Evolutionary conservation across 2,888 invertebrate species (phyloP).

Genomic region (Lymantria dispar): DNA sequence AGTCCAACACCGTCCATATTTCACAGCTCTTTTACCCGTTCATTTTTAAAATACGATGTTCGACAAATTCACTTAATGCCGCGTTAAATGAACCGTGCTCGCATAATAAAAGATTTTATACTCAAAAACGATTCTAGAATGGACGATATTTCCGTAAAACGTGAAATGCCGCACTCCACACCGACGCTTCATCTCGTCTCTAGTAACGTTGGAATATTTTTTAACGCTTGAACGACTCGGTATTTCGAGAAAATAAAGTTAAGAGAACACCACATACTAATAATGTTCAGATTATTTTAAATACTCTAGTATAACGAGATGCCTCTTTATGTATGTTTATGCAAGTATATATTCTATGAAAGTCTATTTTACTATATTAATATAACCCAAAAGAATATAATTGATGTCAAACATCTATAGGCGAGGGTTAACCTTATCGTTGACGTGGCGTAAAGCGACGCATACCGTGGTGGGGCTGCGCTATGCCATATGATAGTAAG

Average conservation of each 20-base stretch:
- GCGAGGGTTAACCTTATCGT: no score
- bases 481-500: no score
- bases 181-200: slow-evolving; percentile 50
- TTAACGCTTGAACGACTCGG: slow-evolving; percentile 50
- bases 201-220: slow-evolving; percentile 51
- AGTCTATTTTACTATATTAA: no score
- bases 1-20: slow-evolving; percentile 45
- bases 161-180: slow-evolving; percentile 51
- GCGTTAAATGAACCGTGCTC: slow-evolving; percentile 79
- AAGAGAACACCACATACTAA: slow-evolving; percentile 54
- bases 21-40: slow-evolving; percentile 68
- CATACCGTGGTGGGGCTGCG: no score
- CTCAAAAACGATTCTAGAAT: slow-evolving; percentile 73
- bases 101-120: slow-evolving; percentile 80
- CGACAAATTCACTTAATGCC: slow-evolving; percentile 80
- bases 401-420: no score
- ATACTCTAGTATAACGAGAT: slow-evolving; percentile 36
- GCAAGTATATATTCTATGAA: no score
- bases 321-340: no score
- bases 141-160: slow-evolving; percentile 69
- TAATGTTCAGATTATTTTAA: slow-evolving; percentile 49
- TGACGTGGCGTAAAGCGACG: no score
- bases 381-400: no score
- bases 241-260: slow-evolving; percentile 45
- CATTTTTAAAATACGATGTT: slow-evolving; percentile 77